phyloP scores from a whole-genome alignment of 2,113 vertebrate genomes.

The Zosterops lateralis region DNA sequence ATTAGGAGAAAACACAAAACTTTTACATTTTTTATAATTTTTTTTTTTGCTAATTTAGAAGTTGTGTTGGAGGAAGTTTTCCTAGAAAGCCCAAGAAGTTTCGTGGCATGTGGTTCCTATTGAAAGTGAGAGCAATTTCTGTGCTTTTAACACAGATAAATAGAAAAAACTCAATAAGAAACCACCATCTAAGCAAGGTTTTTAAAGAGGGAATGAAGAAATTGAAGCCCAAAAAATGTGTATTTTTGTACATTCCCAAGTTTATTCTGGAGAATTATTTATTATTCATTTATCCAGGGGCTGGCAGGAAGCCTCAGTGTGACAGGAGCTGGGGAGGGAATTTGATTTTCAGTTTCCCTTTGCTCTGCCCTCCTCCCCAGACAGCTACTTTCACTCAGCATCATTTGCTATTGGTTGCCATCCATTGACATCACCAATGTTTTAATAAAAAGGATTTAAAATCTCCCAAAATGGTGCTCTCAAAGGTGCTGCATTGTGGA shows the following conservation, averaged over 20 bases:
- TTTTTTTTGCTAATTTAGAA: not conserved
- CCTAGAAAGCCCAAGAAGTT: not conserved
- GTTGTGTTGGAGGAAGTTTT: not conserved
- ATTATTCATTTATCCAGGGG: not conserved
- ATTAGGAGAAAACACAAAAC: not conserved
- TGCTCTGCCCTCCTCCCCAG: not conserved
- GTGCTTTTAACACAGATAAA: not conserved
- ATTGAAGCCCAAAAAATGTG: not conserved
- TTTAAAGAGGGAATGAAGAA: not conserved
- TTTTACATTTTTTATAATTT: not conserved
- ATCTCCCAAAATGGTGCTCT: not conserved
- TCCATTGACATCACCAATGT: not conserved
- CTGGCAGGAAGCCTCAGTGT: not conserved
- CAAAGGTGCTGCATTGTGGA: not conserved
- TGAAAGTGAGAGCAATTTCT: not conserved
- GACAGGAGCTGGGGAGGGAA: not conserved
- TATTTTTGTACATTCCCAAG: not conserved
- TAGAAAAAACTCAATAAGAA: not conserved
- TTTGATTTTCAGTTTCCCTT: not conserved
- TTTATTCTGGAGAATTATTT: not conserved
- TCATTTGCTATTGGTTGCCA: not conserved
- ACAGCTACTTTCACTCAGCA: not conserved
- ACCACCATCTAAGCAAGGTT: not conserved
- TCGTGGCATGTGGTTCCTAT: fast-evolving
- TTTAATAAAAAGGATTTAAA: not conserved